A percentile compares a stretch with the other conserved stretches of the same genome.
Conservation (phyloP, 92 coral and sea anemone species). For the Epizoanthus scotinus region DNA sequence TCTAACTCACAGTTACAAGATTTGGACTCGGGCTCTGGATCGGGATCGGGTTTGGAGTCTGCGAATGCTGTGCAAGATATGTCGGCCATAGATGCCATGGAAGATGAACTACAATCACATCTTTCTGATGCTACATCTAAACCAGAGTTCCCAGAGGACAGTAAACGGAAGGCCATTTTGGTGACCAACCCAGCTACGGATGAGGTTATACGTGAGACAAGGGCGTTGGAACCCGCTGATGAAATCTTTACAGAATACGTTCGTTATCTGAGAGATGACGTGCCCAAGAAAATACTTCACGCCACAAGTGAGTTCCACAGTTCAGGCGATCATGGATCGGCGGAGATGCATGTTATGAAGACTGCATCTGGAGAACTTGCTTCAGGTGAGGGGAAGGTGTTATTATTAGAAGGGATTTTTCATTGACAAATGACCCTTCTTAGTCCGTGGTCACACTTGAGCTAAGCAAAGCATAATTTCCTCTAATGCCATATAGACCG, state of each 20-base stretch:
- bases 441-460: too few species aligned
- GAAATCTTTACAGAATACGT: slow-evolving; percentile 27
- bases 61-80: neutral
- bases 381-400: neutral
- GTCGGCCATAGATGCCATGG: slow-evolving; percentile 31
- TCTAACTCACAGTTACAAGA: neutral
- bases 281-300: neutral
- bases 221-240: slow-evolving; percentile 20
- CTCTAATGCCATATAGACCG: too few species aligned
- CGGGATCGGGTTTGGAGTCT: neutral
- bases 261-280: slow-evolving; percentile 10
- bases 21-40: slow-evolving; percentile 4
- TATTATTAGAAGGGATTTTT: too few species aligned
- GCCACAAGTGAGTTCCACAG: slow-evolving; percentile 2
- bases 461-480: too few species aligned
- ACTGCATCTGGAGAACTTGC: neutral
- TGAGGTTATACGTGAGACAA: neutral
- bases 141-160: neutral
- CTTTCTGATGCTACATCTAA: neutral
- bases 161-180: neutral
- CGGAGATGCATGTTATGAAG: neutral
- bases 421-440: too few species aligned
- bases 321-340: slow-evolving; percentile 3
- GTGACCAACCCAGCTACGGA: neutral
- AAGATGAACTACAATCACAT: slow-evolving; percentile 22